Evolutionary conservation across 2,797 vertebrate species (phyloP).

Genomic region (Perodicticus potto): DNA sequence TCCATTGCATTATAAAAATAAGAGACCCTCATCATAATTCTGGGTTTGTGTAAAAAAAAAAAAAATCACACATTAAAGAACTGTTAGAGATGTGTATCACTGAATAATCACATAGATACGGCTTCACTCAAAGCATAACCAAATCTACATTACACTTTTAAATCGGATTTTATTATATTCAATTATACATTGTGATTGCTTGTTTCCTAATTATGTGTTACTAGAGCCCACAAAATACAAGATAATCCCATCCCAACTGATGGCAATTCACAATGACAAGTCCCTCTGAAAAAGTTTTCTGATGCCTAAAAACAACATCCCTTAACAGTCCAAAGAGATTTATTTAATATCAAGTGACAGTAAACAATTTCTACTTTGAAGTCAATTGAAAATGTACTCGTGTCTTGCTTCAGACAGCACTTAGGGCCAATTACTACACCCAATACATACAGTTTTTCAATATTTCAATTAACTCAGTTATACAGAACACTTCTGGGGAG

Average conservation of each 20-base stretch:
- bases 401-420: constrained; percentile 78
- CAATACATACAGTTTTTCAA: constrained; percentile 71
- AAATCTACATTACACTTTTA: constrained; percentile 66
- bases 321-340: constrained; percentile 67
- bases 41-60: neutral
- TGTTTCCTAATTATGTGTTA: constrained; percentile 76
- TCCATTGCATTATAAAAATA: constrained; percentile 46
- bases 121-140: constrained; percentile 60
- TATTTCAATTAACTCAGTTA: constrained; percentile 72
- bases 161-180: constrained; percentile 68
- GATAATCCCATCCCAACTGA: constrained; percentile 35
- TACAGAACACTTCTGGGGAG: constrained; percentile 53
- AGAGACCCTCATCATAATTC: constrained; percentile 47
- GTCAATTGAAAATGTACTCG: constrained; percentile 80
- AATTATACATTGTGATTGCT: constrained; percentile 64
- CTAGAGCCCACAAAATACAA: constrained; percentile 64
- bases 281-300: constrained; percentile 74
- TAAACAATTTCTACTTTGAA: constrained; percentile 79
- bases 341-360: constrained; percentile 73
- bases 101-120: constrained; percentile 51
- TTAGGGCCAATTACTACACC: constrained; percentile 76
- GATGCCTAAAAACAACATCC: constrained; percentile 59
- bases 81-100: constrained; percentile 34
- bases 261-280: constrained; percentile 68
- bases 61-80: constrained; percentile 49